Evolutionary conservation across 2,797 vertebrate species (phyloP).

Genomic region (Rhinella marina): DNA sequence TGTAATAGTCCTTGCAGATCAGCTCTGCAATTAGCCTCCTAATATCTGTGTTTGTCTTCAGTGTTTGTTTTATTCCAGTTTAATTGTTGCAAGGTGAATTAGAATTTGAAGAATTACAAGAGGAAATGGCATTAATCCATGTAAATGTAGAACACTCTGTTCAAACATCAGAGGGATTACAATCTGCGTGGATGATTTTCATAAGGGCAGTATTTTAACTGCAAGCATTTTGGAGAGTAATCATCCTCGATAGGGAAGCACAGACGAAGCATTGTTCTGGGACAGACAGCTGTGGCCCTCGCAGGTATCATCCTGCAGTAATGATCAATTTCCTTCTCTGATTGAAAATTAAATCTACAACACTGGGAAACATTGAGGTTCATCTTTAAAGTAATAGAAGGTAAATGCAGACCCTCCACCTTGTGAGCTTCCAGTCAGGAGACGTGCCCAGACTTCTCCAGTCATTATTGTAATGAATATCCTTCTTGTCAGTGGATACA

Average conservation of each 20-base stretch:
- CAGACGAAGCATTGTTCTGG: slow-evolving; percentile 42
- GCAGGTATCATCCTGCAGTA: slow-evolving; percentile 47
- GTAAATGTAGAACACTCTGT: slow-evolving; percentile 50
- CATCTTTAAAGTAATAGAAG: slow-evolving; percentile 34
- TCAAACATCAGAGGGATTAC: slow-evolving; percentile 57
- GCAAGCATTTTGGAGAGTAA: slow-evolving; percentile 21
- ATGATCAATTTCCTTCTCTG: slow-evolving; percentile 52
- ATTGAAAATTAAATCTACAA: slow-evolving; percentile 40
- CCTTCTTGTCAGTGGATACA: not conserved
- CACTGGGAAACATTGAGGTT: slow-evolving; percentile 21
- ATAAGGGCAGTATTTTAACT: slow-evolving; percentile 44
- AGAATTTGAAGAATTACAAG: slow-evolving; percentile 59
- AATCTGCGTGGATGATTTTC: slow-evolving; percentile 45
- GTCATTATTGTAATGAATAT: not conserved
- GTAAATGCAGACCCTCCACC: not conserved
- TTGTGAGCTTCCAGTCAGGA: not conserved
- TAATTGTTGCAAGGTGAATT: slow-evolving; percentile 61
- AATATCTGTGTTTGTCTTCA: slow-evolving; percentile 55
- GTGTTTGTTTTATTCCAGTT: slow-evolving; percentile 50
- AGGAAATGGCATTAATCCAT: slow-evolving; percentile 60
- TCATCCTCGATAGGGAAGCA: slow-evolving; percentile 26
- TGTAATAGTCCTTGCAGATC: not conserved
- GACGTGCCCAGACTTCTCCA: not conserved
- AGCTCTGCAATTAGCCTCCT: slow-evolving; percentile 35
- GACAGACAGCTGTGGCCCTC: slow-evolving; percentile 49